Base-by-base conservation (phyloP, 2,888 invertebrate species). In the Polyommatus icarus region DNA sequence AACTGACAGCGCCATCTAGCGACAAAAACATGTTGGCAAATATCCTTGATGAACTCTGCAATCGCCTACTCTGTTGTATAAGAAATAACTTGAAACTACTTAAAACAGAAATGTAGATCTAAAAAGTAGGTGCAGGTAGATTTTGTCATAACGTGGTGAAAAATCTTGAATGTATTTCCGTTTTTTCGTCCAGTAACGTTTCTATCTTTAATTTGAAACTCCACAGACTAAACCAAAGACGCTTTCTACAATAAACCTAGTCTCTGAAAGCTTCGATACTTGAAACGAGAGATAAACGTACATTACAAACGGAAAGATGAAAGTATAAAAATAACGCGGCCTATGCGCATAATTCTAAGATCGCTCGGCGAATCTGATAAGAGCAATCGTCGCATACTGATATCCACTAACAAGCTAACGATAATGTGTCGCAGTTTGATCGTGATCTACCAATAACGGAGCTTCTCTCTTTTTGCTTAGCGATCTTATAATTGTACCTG, bases 221-320 rank as follows among this genome's bases (percentile, higher is more conserved):
- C 40, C 24, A 54, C 75, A 75, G 75, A 54, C 75, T 75, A 75
- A 75, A 75, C 75, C 75, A 75, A 75, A 75, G 75, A 75, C 75
- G 50, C 50, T 50, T 75, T 50, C 72, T 50, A 73, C 46, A 72
- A 40, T 75, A 29, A 72, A 29, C 20, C 54, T 75, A 75, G 75
- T 75, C 75, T n/a, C 73, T 29, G 75, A 75, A 75, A 75, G 50
- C 24, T 50, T 29, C 12, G 15, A 32, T 15, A 67, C 3, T 67
- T 24, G 2, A 67, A 67, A 67, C 67, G 15, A 67, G 61, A 24
- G 61, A 24, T 24, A 10, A 61, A 24, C 24, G 4, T n/a, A 10
- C 20, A 61, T 61, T 10, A 10, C 20, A 61, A 24, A 61, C 59
- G 20, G 7, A 24, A 61, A 29, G 24, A 61, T 24, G 12, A 59